phyloP scores from a whole-genome alignment of 2,888 invertebrate genomes.

The Notodonta ziczac region DNA sequence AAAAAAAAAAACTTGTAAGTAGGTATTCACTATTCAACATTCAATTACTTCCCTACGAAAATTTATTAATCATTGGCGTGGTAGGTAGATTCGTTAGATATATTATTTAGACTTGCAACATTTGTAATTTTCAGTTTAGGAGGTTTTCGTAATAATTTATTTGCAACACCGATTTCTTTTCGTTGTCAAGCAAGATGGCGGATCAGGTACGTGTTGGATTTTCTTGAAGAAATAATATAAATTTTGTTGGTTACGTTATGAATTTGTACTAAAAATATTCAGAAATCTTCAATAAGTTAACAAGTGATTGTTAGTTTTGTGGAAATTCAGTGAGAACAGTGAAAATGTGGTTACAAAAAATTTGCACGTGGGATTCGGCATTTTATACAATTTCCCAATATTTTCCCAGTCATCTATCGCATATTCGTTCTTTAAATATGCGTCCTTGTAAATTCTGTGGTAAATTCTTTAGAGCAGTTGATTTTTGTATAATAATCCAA shows the following conservation, averaged over 20 bases:
- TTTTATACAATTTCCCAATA: slow-evolving; percentile 15
- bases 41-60: too few relatives aligned
- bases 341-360: slow-evolving; percentile 53
- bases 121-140: slow-evolving; percentile 1
- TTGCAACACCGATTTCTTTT: slow-evolving; percentile 74
- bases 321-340: slow-evolving; percentile 38
- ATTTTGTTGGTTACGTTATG: slow-evolving; percentile 19
- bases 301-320: slow-evolving; percentile 23
- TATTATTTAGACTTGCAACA: slow-evolving; percentile 19
- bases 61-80: too few relatives aligned
- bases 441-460: not conserved
- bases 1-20: too few relatives aligned
- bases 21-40: too few relatives aligned
- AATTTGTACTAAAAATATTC: slow-evolving; percentile 27
- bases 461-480: not conserved
- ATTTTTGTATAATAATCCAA: not conserved
- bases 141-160: slow-evolving; percentile 12
- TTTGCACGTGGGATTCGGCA: slow-evolving; percentile 63
- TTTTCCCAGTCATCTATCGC: not conserved
- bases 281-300: slow-evolving; percentile 12
- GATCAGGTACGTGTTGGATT: slow-evolving; percentile 88
- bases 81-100: too few relatives aligned
- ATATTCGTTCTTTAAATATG: not conserved
- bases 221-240: slow-evolving; percentile 48
- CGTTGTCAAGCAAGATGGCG: slow-evolving; percentile 89